Base-by-base conservation (phyloP, 1,140 invertebrate genomes). In the Caenorhabditis tropicalis region DNA sequence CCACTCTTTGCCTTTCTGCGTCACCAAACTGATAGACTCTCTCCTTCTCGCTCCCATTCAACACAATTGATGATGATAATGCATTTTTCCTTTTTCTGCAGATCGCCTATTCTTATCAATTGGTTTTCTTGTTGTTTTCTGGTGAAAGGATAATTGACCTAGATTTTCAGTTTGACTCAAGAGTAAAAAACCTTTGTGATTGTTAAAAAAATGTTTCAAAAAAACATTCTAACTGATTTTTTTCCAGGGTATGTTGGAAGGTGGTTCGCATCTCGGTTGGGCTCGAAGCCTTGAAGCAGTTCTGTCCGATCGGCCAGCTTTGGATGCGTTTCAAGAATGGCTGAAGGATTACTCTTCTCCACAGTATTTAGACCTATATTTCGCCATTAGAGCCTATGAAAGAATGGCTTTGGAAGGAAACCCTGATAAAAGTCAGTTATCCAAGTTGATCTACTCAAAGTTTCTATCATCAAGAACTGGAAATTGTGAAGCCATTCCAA, bases 401-500 rank as follows among this genome's bases (percentile, higher is more conserved):
- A 39, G 65, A 15, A 74, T 74, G 65, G 36, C 65, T 39, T 43
- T 74, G 65, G 65, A 74, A 10, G 65, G 65, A 0, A 74, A 74
- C 43, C 36, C 65, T 19, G 65, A 74, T 33, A 74, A 74, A 74
- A 43, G n/a, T 24, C 65, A 74, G 43, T 36, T 74, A 2, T 74
- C 65, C 36, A 74, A 74, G 36, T 74, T 36, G 36, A 74, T 74
- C 9, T 74, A 74, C 65, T 74, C 36, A 3, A 74, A 74, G 24
- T 74, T 74, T 9, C 10, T 74, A 2, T 74, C 65, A 1, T 74
- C 65, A 27, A 12, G 65, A 24, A 74, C 65, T 2, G 65, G 65
- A 21, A 74, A 74, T n/a, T 74, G 65, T n/a, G 65, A 74, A 46
- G 65, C 65, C 5, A 74, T 74, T 46, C 65, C 65, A n/a, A 74